Evolutionary conservation across 2,888 invertebrate species (phyloP), one percentile per base, ranked within the genome.

Genomic region (Gymnocheta viridis): DNA sequence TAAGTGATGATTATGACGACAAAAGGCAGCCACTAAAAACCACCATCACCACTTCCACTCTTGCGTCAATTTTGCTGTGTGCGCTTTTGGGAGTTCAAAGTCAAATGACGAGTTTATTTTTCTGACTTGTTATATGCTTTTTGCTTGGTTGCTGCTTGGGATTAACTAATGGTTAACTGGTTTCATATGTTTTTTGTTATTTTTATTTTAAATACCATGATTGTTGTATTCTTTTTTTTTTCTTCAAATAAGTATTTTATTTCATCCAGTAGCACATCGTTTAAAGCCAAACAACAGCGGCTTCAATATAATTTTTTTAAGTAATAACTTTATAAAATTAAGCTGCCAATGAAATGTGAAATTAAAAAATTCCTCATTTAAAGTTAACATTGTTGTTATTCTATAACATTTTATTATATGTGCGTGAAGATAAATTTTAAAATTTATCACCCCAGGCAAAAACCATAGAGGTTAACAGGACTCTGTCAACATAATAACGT

Each of bases 141-240:
- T 54, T 29, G 17, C 58, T 22, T 22, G 72, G 49, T 60, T 62
- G 51, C 67, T 76, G 56, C 27, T 41, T 60, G 29, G 19, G 78
- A 82, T 85, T 85, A 85, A 82, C 73, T 86, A 82, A 83, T 76
- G 62, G 67, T 83, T 85, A 85, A 82, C 82, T 82, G 85, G 79
- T 85, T 85, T 76, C 47, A 62, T 35, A 67, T 62, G 0, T 35
- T 38, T n/a, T 78, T 41, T 49, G 4, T 60, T 27, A 27, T 22
- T 67, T 60, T 35, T 54, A 4, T 29, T 17, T 44, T 70, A 22
- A 51, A 47, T 22, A 44, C 19, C 24, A 66, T 64, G 17, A 24
- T 47, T 73, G 4, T 17, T 41, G 12, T 27, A 19, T 29, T 51
- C 19, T 35, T 49, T 14, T 49, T 32, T 32, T 27, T 44, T 47